phyloP scores from a whole-genome alignment of 1,140 invertebrate species.

The Heliothis virescens region DNA sequence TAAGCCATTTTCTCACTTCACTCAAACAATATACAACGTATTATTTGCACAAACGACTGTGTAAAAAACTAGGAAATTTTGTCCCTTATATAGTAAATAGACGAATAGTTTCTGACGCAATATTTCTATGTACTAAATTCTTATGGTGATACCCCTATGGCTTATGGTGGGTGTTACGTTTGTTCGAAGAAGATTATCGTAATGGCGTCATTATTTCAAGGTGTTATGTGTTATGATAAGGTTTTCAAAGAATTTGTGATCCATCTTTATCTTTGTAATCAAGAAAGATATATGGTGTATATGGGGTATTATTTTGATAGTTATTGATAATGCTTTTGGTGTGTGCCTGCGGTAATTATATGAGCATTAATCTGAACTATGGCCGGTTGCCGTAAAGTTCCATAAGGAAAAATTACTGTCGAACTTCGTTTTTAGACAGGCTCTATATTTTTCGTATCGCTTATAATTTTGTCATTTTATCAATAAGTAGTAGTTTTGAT shows the following conservation, averaged over 20 bases:
- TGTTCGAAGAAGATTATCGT: not conserved
- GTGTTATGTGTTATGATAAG: too few relatives aligned
- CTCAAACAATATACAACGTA: not conserved
- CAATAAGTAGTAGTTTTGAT: too few relatives aligned
- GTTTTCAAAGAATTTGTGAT: not conserved
- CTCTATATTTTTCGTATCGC: too few relatives aligned
- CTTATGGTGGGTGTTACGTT: conserved; percentile 47
- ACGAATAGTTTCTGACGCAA: conserved; percentile 38
- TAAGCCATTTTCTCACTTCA: not conserved
- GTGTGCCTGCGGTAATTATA: too few relatives aligned
- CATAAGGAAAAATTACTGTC: not conserved
- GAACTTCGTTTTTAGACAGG: too few relatives aligned
- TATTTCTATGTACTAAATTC: conserved; percentile 55
- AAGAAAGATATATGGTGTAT: too few relatives aligned
- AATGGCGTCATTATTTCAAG: not conserved
- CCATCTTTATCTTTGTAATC: not conserved
- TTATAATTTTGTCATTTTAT: too few relatives aligned
- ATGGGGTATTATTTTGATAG: too few relatives aligned
- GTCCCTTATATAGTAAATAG: conserved; percentile 14
- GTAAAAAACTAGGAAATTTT: conserved; percentile 19
- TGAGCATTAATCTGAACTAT: too few relatives aligned
- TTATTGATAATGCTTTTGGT: too few relatives aligned
- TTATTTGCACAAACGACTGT: not conserved
- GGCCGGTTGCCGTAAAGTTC: not conserved
- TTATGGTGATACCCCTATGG: conserved; percentile 53